Evolutionary conservation across 1,140 invertebrate genomes (phyloP).

Genomic region (Ips nitidus): DNA sequence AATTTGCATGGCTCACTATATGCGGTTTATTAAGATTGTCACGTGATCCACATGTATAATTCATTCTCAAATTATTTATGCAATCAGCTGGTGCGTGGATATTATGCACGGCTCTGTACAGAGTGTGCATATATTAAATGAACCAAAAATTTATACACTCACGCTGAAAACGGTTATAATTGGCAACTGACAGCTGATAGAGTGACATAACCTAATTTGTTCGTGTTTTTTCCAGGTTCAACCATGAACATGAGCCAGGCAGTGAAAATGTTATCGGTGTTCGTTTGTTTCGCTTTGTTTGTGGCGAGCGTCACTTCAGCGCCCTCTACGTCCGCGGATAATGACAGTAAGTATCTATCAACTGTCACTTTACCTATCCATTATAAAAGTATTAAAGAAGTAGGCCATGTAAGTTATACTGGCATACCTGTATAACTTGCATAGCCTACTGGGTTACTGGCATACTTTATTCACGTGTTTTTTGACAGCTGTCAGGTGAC

Average conservation of each 20-base stretch:
- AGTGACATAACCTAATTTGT: too few relatives aligned
- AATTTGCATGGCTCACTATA: too few relatives aligned
- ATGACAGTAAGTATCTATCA: constrained; percentile 16
- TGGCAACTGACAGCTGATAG: too few relatives aligned
- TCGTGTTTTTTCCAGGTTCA: neutral
- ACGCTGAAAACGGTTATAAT: too few relatives aligned
- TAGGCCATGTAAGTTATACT: neutral
- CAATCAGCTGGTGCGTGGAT: too few relatives aligned
- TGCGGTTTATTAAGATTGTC: too few relatives aligned
- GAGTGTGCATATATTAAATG: too few relatives aligned
- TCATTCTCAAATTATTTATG: too few relatives aligned
- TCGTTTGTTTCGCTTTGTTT: constrained; percentile 13
- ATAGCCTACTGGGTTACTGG: neutral
- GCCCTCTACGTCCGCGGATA: constrained; percentile 16
- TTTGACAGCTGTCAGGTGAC: too few relatives aligned
- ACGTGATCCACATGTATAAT: too few relatives aligned
- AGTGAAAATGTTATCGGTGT: constrained; percentile 11
- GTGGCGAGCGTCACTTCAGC: constrained; percentile 16
- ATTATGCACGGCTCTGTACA: too few relatives aligned
- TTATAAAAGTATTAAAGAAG: neutral
- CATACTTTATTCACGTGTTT: neutral
- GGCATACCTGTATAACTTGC: neutral
- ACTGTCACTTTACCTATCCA: neutral
- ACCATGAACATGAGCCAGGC: constrained; percentile 11
- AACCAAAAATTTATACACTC: too few relatives aligned